Evolutionary conservation across 2,113 vertebrate genomes (phyloP), one percentile per base, ranked within the genome.

Genomic region (Toxostoma redivivum): DNA sequence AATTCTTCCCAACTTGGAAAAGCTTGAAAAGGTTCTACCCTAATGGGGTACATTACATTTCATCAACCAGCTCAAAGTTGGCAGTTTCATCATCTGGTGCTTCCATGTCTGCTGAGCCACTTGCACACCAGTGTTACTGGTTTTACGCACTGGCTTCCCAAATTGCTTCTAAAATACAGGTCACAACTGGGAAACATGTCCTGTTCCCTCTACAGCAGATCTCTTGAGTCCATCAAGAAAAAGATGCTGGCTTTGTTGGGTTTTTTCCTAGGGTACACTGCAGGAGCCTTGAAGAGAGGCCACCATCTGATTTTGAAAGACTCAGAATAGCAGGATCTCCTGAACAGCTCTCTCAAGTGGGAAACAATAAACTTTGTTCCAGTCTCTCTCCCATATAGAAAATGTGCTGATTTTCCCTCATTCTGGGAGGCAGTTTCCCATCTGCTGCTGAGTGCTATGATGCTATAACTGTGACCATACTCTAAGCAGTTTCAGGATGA

Each of bases 401-500:
- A 91, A 57, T 31, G n/a, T 47, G 47, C 25, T 93, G 64, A 8
- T 73, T 91, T 86, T 54, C 38, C 58, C 37, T 58, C 47, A 22
- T 51, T 80, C 35, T 76, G 37, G 45, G 84, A 76, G 57, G 12
- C 67, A 79, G 69, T 60, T 93, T 96, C 66, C 66, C 40, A 82
- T 58, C 71, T 83, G 60, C 42, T 95, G 86, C 88, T 81, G 90
- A 90, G 82, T 38, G 33, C 67, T 83, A 16, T 30, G 66, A 57
- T 97, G 85, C 88, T 96, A 62, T 93, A 95, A 88, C 47, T 48
- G 88, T 94, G 94, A 70, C 64, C 48, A 58, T 78, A 81, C 35
- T 38, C 79, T 95, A 92, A 92, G 95, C 91, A 96, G 88, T 97
- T 97, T 97, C 96, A 96, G 82, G 72, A 97, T 97, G 92, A 97